Evolutionary conservation across 2,113 vertebrate species (phyloP).

Genomic region (Todiramphus saurophagus): DNA sequence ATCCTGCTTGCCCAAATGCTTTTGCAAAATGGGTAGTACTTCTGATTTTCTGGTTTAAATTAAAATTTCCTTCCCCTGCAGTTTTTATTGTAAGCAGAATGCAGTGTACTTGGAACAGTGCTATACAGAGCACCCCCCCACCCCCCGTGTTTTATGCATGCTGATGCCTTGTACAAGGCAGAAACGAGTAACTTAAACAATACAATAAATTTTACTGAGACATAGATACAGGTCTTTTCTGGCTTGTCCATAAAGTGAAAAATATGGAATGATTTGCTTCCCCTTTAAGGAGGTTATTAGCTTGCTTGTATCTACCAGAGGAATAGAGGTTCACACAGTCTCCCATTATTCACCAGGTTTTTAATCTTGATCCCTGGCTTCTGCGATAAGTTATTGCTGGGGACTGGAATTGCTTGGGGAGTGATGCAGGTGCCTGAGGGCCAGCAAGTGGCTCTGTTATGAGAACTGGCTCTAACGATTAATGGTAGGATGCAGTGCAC

Average conservation of each 20-base stretch:
- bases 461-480: constrained; percentile 70
- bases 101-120: neutral
- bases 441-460: constrained; percentile 61
- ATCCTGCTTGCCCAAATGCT: neutral
- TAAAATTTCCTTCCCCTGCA: neutral
- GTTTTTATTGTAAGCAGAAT: neutral
- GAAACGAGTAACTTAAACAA: constrained; percentile 69
- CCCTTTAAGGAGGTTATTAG: constrained; percentile 73
- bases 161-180: constrained; percentile 32
- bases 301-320: constrained; percentile 67
- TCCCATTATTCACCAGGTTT: constrained; percentile 66
- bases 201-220: constrained; percentile 67
- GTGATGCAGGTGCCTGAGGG: constrained; percentile 63
- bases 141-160: constrained; percentile 12
- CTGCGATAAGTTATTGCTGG: constrained; percentile 41
- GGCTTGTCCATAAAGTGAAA: constrained; percentile 74
- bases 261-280: constrained; percentile 71
- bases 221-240: constrained; percentile 57
- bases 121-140: neutral
- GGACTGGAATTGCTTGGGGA: constrained; percentile 66
- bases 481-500: constrained; percentile 63
- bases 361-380: constrained; percentile 73
- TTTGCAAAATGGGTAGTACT: neutral
- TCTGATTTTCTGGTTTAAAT: constrained; percentile 4
- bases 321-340: constrained; percentile 43